A percentile compares a stretch with the other conserved stretches of the same genome.
phyloP scores from a whole-genome alignment of 2,888 invertebrate species.

The Cataglyphis livida region DNA sequence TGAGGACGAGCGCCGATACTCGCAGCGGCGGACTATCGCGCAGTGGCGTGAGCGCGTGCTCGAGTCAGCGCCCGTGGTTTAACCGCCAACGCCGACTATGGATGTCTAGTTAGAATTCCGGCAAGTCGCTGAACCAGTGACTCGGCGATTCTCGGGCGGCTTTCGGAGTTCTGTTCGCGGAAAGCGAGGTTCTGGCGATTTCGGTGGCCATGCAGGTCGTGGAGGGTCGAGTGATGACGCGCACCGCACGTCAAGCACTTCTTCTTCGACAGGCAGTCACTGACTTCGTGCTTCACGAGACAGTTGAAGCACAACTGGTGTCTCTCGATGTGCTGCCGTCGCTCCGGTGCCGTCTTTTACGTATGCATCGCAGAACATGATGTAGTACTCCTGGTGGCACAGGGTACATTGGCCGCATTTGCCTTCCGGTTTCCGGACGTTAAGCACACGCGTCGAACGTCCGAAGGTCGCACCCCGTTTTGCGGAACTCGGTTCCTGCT shows the following conservation, averaged over 20 bases:
- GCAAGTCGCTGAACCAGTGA: no score
- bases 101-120: no score
- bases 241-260: accelerated
- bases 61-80: no score
- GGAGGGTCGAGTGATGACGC: accelerated
- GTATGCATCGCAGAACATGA: neutral
- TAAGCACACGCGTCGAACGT: neutral
- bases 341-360: accelerated
- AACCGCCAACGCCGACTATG: no score
- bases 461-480: neutral
- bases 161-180: no score
- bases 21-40: neutral
- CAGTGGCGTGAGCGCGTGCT: neutral
- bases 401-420: neutral
- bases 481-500: neutral
- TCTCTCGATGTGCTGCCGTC: neutral
- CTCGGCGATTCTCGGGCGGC: no score
- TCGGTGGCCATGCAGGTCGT: neutral
- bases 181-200: no score
- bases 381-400: accelerated
- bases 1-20: neutral
- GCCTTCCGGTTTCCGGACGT: neutral
- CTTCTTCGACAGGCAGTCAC: neutral
- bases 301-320: neutral
- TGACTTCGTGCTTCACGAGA: neutral